A percentile compares a stretch with the other conserved stretches of the same genome.
Evolutionary conservation across 1,140 invertebrate species (phyloP).

Genomic region (Leucophenga varia): DNA sequence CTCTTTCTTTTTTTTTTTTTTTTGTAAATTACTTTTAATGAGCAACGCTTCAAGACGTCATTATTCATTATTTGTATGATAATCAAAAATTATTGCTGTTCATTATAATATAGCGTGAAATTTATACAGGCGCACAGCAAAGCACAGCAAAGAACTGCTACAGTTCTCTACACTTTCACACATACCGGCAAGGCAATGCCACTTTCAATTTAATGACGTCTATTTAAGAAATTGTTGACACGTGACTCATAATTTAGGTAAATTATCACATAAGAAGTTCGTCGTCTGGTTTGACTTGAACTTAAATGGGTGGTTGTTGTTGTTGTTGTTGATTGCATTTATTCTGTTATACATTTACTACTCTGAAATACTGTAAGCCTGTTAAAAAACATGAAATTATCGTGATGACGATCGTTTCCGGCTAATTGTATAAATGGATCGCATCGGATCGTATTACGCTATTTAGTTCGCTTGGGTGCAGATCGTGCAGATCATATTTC

Average conservation of each 20-base stretch:
- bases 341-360: conserved; percentile 1
- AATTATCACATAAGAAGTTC: neutral
- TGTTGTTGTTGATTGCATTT: conserved; percentile 11
- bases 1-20: conserved; percentile 5
- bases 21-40: neutral
- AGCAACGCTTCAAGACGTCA: too few species aligned
- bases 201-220: neutral
- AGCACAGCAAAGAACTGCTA: conserved; percentile 6
- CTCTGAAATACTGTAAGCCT: conserved; percentile 25
- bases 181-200: neutral
- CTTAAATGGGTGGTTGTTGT: neutral
- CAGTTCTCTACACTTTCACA: neutral
- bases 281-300: neutral
- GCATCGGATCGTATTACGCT: neutral
- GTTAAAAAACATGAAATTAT: conserved; percentile 46
- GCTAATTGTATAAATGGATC: conserved; percentile 16
- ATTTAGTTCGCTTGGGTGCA: conserved; percentile 1
- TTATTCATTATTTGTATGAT: conserved; percentile 9
- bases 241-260: conserved; percentile 6
- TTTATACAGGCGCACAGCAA: conserved; percentile 15
- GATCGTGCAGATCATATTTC: conserved; percentile 1
- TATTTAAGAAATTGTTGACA: too few species aligned
- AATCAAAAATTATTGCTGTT: conserved; percentile 21
- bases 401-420: conserved; percentile 38
- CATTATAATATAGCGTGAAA: conserved; percentile 41